Conservation (phyloP, 2,888 invertebrate species). For the Odontocolon sp. region DNA sequence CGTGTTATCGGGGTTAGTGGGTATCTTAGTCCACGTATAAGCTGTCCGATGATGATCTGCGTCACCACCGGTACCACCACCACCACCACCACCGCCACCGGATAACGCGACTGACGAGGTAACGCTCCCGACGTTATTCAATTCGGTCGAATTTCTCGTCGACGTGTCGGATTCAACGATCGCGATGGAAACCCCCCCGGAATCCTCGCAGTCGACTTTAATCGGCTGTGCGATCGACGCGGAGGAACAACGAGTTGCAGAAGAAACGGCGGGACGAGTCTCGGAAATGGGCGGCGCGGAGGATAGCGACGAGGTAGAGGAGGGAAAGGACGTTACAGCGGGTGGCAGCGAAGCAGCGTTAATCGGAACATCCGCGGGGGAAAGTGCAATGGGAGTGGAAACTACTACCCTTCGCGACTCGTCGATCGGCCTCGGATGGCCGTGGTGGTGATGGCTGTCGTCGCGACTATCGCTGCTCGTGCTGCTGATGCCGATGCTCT, state of each 20-base stretch:
- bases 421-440: conserved; percentile 16
- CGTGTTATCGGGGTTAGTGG: conserved; percentile 76
- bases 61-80: conserved; percentile 57
- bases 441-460: conserved; percentile 68
- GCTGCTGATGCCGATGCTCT: not conserved
- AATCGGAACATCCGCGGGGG: not conserved
- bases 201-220: not conserved
- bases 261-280: not conserved
- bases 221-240: no score
- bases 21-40: conserved; percentile 71
- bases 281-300: not conserved
- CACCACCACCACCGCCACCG: conserved; percentile 60
- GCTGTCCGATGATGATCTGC: conserved; percentile 55
- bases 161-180: not conserved
- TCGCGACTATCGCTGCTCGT: conserved; percentile 30
- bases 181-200: not conserved
- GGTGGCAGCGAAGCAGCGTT: not conserved
- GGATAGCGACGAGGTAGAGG: not conserved
- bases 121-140: no score
- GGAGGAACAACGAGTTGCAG: not conserved
- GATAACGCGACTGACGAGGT: not conserved
- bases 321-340: not conserved
- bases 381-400: not conserved
- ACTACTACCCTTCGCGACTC: conserved; percentile 8
- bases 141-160: not conserved